Conservation (phyloP, 2,797 vertebrate species). For the Hyperoplus immaculatus region DNA sequence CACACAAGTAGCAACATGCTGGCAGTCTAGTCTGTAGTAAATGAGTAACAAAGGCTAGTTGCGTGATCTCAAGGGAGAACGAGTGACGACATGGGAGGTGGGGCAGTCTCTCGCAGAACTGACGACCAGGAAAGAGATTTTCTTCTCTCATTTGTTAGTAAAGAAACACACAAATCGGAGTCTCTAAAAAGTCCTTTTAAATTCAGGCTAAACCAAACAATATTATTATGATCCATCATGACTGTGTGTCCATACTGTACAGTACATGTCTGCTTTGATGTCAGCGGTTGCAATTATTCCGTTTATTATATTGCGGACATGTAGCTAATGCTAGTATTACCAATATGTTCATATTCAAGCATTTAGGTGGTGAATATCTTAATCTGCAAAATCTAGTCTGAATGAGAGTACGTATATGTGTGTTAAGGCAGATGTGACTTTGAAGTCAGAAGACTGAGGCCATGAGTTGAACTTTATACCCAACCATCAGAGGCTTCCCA, state of each 20-base stretch:
- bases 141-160: slow-evolving; percentile 7
- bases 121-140: not conserved
- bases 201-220: not conserved
- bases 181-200: not conserved
- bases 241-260: not conserved
- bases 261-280: not conserved
- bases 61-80: not conserved
- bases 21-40: slow-evolving; percentile 5
- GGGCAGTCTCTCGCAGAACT: not conserved
- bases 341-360: not conserved
- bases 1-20: slow-evolving; percentile 33
- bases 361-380: not conserved
- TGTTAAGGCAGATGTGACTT: slow-evolving; percentile 14
- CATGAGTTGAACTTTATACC: slow-evolving; percentile 43
- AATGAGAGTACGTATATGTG: not conserved
- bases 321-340: not conserved
- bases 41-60: slow-evolving; percentile 39
- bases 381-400: not conserved
- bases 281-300: not conserved
- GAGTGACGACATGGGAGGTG: not conserved
- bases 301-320: not conserved
- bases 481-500: slow-evolving; percentile 35
- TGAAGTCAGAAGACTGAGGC: slow-evolving; percentile 25
- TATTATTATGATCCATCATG: not conserved
- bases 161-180: not conserved